A percentile compares a stretch with the other conserved stretches of the same genome.
phyloP scores from a whole-genome alignment of 2,113 vertebrate species.

The Indicator indicator region DNA sequence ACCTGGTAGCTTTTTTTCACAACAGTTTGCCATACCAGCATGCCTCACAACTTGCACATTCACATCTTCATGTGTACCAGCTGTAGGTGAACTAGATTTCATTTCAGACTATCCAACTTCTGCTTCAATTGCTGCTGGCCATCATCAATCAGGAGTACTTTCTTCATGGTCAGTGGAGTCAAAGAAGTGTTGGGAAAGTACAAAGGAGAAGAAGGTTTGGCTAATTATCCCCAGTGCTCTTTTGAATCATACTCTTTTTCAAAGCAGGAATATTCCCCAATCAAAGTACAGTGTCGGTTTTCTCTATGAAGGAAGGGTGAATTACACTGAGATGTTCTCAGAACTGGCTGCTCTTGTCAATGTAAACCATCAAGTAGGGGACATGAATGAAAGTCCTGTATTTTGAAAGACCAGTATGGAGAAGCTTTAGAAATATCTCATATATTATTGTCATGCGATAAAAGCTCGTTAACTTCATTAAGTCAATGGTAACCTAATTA shows the following conservation, averaged over 20 bases:
- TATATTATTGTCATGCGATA: neutral
- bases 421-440: neutral
- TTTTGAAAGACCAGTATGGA: neutral
- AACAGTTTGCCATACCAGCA: neutral
- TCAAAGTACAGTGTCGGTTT: neutral
- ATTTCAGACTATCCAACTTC: neutral
- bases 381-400: neutral
- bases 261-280: neutral
- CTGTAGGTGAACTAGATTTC: neutral
- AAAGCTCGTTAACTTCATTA: neutral
- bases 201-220: neutral
- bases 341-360: neutral
- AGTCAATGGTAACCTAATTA: neutral
- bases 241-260: neutral
- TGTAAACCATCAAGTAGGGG: neutral
- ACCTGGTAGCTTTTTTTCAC: neutral
- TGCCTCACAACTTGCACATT: neutral
- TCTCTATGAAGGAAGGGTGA: neutral
- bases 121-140: neutral
- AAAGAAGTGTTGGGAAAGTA: neutral
- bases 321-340: neutral
- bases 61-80: fast-evolving
- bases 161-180: neutral
- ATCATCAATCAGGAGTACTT: neutral
- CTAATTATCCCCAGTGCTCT: neutral